Evolutionary conservation across 2,797 vertebrate genomes (phyloP).

Genomic region (Gobio occitaniae): DNA sequence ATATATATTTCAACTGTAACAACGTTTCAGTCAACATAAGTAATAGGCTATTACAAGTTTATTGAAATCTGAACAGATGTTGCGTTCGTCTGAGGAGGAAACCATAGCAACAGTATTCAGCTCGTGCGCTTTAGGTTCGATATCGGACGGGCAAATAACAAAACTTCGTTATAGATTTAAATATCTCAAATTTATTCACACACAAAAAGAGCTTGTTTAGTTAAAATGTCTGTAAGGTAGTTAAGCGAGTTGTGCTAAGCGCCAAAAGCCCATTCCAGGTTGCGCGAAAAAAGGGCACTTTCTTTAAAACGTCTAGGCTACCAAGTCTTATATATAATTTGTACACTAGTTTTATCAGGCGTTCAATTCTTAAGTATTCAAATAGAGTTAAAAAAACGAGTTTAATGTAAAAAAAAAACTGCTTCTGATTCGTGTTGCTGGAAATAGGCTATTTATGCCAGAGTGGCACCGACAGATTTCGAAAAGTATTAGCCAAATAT

Average conservation of each 20-base stretch:
- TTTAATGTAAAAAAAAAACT: not conserved
- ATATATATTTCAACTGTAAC: no score
- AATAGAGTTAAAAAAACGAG: not conserved
- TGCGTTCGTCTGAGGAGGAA: not conserved
- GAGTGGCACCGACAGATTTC: not conserved
- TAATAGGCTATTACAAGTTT: not conserved
- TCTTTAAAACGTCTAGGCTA: not conserved
- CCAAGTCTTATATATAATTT: no score
- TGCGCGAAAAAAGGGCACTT: not conserved
- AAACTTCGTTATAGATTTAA: not conserved
- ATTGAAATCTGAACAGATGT: not conserved
- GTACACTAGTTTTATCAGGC: no score
- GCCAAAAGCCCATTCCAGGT: not conserved
- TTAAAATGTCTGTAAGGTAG: not conserved
- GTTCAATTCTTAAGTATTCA: not conserved
- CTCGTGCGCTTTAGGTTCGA: not conserved
- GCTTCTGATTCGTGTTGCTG: not conserved
- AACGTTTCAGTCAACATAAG: not conserved
- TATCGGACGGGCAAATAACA: not conserved
- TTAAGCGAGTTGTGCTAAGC: not conserved
- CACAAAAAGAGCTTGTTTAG: not conserved
- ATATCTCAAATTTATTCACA: not conserved
- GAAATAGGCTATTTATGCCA: not conserved
- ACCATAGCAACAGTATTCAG: not conserved
- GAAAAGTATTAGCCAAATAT: not conserved